Percentiles rank a stretch among this genome's conserved stretches.
These are phyloP conservation scores for Cancer borealis DNA, from an alignment of 2,888 invertebrate species.

Conservation along the genomic window DNA sequence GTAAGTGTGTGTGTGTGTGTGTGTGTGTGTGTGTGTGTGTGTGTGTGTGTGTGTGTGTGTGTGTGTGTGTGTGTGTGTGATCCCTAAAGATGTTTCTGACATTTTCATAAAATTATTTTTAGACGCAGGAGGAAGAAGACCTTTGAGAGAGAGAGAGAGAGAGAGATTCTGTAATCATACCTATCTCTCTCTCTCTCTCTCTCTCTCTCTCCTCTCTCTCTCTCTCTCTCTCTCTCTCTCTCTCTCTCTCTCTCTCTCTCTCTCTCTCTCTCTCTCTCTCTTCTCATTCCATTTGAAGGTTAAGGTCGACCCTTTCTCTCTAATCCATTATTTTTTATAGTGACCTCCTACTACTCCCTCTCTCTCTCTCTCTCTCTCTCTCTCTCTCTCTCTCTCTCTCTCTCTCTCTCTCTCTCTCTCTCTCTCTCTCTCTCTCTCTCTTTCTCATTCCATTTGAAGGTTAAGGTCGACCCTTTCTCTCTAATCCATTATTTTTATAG, in stretches of 20 bases:
- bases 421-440: slow-evolving; percentile 28
- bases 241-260: slow-evolving; percentile 27
- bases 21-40: slow-evolving; percentile 10
- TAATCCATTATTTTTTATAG: not conserved
- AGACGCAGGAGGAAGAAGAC: not conserved
- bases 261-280: slow-evolving; percentile 28
- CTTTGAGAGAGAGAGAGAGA: slow-evolving; percentile 27
- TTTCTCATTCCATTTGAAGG: slow-evolving; percentile 40
- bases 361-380: not conserved
- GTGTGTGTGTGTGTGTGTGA: not conserved
- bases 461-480: slow-evolving; percentile 17
- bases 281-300: slow-evolving; percentile 37
- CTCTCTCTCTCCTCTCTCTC: not conserved
- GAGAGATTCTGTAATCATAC: not conserved
- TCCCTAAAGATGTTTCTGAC: not conserved
- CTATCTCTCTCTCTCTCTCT: not conserved
- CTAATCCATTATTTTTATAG: not conserved
- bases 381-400: slow-evolving; percentile 9
- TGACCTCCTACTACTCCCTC: not conserved
- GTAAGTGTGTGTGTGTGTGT: not conserved
- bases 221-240: slow-evolving; percentile 9
- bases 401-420: slow-evolving; percentile 27
- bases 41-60: not conserved
- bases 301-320: slow-evolving; percentile 27
- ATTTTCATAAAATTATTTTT: not conserved